phyloP scores from a whole-genome alignment of 2,113 vertebrate genomes.

The Emydocephalus ijimae region DNA sequence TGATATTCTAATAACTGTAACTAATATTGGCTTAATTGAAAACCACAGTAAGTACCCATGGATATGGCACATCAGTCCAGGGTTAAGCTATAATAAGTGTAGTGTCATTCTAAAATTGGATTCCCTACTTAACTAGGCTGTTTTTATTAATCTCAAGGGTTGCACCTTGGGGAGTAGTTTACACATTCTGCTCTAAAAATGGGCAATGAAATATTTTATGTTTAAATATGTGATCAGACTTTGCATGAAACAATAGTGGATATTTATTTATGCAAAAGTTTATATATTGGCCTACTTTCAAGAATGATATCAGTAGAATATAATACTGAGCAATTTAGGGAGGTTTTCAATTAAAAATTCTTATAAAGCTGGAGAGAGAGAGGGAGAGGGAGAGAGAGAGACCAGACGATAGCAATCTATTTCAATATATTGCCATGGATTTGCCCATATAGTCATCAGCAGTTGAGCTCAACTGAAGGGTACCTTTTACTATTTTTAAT shows the following conservation, averaged over 20 bases:
- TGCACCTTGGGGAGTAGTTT: neutral
- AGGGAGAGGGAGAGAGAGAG: no score
- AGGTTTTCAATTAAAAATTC: neutral
- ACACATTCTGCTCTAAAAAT: neutral
- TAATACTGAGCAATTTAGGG: neutral
- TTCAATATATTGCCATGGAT: neutral
- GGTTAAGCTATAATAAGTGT: neutral
- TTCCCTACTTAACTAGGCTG: neutral
- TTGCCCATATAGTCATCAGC: neutral
- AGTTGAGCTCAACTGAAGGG: neutral
- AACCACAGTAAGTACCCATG: neutral
- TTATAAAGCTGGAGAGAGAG: no score
- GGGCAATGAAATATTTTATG: neutral
- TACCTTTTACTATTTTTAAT: neutral
- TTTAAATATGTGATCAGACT: neutral
- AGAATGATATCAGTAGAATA: neutral
- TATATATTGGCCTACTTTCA: neutral
- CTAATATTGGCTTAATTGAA: neutral
- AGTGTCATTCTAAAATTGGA: no score
- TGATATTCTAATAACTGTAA: neutral
- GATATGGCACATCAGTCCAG: neutral
- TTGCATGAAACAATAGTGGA: neutral
- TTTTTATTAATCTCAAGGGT: neutral
- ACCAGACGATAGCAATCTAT: neutral
- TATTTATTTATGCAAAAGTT: neutral